Conservation (phyloP, 2,113 vertebrate species). For the Paradoxurus hermaphroditus region DNA sequence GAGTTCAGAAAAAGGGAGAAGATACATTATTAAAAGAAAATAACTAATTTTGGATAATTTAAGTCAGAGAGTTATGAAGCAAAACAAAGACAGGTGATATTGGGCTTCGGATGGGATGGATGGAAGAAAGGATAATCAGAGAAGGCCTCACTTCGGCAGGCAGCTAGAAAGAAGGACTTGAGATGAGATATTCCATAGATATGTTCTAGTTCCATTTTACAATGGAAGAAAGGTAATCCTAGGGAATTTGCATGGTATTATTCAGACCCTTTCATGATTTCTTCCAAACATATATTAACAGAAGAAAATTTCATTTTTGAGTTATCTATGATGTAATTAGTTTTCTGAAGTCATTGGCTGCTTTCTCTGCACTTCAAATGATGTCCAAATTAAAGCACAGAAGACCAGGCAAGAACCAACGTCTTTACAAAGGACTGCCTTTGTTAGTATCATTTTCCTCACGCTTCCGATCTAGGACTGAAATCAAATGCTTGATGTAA, state of each 20-base stretch:
- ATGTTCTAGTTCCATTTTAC: background rate
- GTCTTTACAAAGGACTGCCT: background rate
- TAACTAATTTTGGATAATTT: background rate
- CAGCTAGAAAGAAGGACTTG: background rate
- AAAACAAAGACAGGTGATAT: background rate
- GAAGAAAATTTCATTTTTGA: background rate
- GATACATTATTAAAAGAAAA: conserved; percentile 1
- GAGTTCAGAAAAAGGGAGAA: background rate
- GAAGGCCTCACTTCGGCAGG: background rate
- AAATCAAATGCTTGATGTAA: background rate
- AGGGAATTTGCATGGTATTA: background rate
- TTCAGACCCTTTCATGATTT: background rate
- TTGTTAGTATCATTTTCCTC: background rate
- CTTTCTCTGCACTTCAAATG: background rate
- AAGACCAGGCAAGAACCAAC: background rate
- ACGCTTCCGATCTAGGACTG: background rate
- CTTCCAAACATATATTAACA: background rate
- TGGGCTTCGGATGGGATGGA: background rate
- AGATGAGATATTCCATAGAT: background rate
- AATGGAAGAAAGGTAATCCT: background rate
- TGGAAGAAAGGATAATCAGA: background rate
- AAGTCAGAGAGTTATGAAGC: background rate
- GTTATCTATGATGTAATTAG: background rate
- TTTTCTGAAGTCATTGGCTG: background rate
- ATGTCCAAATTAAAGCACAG: background rate